Evolutionary conservation across 2,113 vertebrate species (phyloP).

Genomic region (Puntigrus tetrazona): DNA sequence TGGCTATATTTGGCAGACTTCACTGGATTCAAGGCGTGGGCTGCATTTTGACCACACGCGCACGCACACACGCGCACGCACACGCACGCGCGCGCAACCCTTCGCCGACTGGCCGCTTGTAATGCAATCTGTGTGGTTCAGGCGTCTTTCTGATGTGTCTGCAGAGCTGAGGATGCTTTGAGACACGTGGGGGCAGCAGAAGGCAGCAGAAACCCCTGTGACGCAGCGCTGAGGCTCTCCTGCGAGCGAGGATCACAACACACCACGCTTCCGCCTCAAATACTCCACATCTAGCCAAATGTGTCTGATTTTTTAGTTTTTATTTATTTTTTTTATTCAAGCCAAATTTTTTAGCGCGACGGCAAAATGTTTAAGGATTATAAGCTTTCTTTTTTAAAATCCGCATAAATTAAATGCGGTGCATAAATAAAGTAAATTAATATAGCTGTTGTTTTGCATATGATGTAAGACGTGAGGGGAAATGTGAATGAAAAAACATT

Average conservation of each 20-base stretch:
- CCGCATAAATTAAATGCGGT: neutral
- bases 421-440: neutral
- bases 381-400: neutral
- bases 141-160: neutral
- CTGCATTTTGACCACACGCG: too few relatives aligned
- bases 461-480: neutral
- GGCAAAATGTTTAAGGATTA: neutral
- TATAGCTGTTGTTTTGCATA: neutral
- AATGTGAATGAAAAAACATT: too few relatives aligned
- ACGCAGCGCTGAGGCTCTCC: neutral
- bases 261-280: neutral
- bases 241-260: neutral
- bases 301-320: neutral
- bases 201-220: neutral
- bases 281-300: neutral
- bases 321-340: neutral
- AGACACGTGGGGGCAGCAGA: constrained; percentile 24
- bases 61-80: too few relatives aligned
- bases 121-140: neutral
- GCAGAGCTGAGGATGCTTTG: neutral
- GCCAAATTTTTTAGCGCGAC: neutral
- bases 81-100: too few relatives aligned
- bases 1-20: neutral
- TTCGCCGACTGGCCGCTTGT: too few relatives aligned
- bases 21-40: neutral